Conservation (phyloP, 2,797 vertebrate species). For the Hipposideros larvatus region DNA sequence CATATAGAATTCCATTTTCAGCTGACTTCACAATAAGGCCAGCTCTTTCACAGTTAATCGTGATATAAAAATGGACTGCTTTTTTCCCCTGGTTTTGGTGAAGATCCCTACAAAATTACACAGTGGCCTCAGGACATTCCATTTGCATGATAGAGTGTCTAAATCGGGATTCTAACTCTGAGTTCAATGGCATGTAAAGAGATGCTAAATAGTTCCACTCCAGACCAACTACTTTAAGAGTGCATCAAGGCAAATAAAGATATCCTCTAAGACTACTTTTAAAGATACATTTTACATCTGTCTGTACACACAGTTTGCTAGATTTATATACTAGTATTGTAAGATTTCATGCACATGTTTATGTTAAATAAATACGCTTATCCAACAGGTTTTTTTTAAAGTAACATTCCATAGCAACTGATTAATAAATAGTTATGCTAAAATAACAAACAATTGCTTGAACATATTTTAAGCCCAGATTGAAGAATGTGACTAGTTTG, state of each 20-base stretch:
- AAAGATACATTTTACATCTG: constrained; percentile 39
- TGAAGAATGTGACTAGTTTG: constrained; percentile 3
- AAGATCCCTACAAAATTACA: constrained; percentile 42
- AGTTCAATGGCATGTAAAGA: constrained; percentile 56
- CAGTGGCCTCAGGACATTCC: constrained; percentile 40
- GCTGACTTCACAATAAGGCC: constrained; percentile 1
- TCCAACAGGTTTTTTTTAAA: background rate
- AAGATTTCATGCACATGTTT: constrained; percentile 28
- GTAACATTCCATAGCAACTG: background rate
- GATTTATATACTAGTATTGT: background rate
- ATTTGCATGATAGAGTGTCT: constrained; percentile 20
- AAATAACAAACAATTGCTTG: constrained; percentile 48
- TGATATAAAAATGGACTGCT: constrained; percentile 2
- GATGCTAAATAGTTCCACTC: background rate
- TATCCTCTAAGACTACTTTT: background rate
- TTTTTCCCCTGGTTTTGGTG: constrained; percentile 19
- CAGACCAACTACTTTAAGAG: constrained; percentile 49
- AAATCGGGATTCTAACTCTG: constrained; percentile 19
- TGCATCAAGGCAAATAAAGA: constrained; percentile 26
- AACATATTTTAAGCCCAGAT: background rate
- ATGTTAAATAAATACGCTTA: constrained; percentile 50
- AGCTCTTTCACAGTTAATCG: constrained; percentile 61
- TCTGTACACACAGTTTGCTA: background rate
- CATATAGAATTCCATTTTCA: background rate
- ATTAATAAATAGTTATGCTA: constrained; percentile 23